Percentiles rank a stretch among this genome's conserved stretches.
Conservation (phyloP, 1,140 invertebrate genomes). For the Drosophila rhopaloa region DNA sequence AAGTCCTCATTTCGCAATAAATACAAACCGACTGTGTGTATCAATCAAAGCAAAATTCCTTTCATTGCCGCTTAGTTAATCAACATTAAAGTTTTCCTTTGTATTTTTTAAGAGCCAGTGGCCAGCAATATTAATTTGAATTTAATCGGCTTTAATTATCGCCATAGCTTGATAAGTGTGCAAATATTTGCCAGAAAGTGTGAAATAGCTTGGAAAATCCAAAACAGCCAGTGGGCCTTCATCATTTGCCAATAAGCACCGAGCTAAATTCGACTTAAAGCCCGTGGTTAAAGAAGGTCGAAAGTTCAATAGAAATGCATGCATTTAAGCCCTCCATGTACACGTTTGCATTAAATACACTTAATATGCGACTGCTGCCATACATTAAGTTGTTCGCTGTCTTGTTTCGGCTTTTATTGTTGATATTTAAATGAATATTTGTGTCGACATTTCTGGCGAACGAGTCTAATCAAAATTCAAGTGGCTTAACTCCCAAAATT, state of each 20-base stretch:
- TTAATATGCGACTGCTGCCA: constrained; percentile 28
- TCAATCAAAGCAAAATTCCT: not conserved
- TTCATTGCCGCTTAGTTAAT: constrained; percentile 3
- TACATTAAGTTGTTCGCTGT: constrained; percentile 49
- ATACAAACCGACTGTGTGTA: constrained; percentile 5
- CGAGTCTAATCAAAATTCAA: constrained; percentile 38
- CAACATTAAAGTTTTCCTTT: constrained; percentile 1
- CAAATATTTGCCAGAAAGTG: constrained; percentile 31
- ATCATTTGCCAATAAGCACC: constrained; percentile 14
- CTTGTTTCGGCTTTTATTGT: constrained; percentile 47
- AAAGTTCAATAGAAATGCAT: not conserved
- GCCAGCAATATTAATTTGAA: constrained; percentile 19
- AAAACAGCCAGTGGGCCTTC: constrained; percentile 5
- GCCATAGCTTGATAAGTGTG: constrained; percentile 1
- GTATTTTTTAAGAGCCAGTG: constrained; percentile 2
- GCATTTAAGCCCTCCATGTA: not conserved
- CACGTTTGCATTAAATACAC: constrained; percentile 10
- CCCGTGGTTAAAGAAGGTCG: not conserved
- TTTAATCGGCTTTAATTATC: constrained; percentile 24
- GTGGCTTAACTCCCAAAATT: not conserved
- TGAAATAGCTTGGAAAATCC: constrained; percentile 20
- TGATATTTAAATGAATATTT: constrained; percentile 51
- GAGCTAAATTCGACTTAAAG: constrained; percentile 15
- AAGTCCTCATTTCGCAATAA: constrained; percentile 19
- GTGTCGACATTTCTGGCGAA: constrained; percentile 32